Evolutionary conservation across 2,888 invertebrate genomes (phyloP), one percentile per base, ranked within the genome.

Genomic region (Drosophila mimica): DNA sequence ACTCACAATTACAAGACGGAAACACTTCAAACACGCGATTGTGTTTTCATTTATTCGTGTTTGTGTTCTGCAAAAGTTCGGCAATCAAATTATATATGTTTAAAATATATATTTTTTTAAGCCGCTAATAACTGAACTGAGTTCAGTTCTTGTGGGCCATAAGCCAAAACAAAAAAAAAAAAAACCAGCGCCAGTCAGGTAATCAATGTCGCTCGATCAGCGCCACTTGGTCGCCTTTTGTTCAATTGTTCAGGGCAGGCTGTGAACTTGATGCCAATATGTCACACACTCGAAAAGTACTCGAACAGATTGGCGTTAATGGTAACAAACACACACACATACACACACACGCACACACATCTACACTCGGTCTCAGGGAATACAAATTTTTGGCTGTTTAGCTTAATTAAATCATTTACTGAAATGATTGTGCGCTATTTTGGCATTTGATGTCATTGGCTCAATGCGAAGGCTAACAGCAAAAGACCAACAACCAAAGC

Each of bases 401-500:
- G 83, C 82, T 90, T 88, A 90, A 88, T 88, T 90, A 90, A 88
- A 90, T 90, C 86, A 88, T 88, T 88, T 88, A 90, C 69, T 79
- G 89, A 86, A 88, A 88, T 88, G 87, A 88, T 88, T 88, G 83
- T 82, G 87, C 87, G 89, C 78, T 88, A 88, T 90, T 90, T 88
- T 84, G 74, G 74, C 78, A 80, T 76, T 82, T 73, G 78, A 74
- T 83, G 79, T 88, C 88, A 88, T 88, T 84, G 83, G 83, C 83
- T 83, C 86, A 82, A 78, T 81, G 83, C 89, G 89, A 84, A 84
- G 84, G 84, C 89, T 88, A 74, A 46, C 52, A 28, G 28, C 64
- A 57, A 57, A 30, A 20, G 56, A 25, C 70, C 36, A 36, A 53
- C 36, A 25, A 34, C 54, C n/a, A 43, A 52, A 43, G 15, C 31